These are phyloP conservation scores for Anastrepha ludens DNA, from an alignment of 1,140 invertebrate species.

Conservation along the genomic window DNA sequence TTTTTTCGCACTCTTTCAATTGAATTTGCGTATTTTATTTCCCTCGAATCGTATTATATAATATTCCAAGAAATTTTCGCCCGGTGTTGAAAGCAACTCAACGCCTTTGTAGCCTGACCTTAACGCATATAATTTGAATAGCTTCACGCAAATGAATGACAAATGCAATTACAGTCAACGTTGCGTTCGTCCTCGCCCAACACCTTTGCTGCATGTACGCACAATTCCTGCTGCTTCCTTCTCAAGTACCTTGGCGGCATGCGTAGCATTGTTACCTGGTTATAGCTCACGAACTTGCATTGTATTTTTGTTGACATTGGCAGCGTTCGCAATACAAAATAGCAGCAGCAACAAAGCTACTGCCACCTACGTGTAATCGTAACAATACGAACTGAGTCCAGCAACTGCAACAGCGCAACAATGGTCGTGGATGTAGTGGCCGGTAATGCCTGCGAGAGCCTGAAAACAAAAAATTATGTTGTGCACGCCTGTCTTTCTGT, in stretches of 20 bases:
- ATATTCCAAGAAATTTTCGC: slow-evolving; percentile 11
- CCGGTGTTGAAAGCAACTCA: background rate
- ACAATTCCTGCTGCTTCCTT: background rate
- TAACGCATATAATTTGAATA: slow-evolving; percentile 26
- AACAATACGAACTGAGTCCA: background rate
- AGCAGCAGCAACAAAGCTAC: background rate
- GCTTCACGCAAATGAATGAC: slow-evolving; percentile 3
- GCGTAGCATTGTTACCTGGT: background rate
- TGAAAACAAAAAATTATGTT: background rate
- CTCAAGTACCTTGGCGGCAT: background rate
- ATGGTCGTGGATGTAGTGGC: background rate
- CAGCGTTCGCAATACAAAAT: slow-evolving; percentile 12
- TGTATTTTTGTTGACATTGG: background rate
- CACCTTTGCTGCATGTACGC: background rate
- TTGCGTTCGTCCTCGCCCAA: background rate
- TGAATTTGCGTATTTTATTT: background rate
- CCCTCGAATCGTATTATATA: background rate
- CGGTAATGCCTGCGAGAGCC: background rate
- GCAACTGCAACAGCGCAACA: background rate
- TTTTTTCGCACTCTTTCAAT: background rate
- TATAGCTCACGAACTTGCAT: background rate
- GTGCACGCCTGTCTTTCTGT: slow-evolving; percentile 21
- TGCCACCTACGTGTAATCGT: background rate
- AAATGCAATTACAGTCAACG: slow-evolving; percentile 43
- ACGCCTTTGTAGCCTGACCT: background rate